Conservation (phyloP, 1,140 invertebrate genomes). For the Drosophila sulfurigaster region DNA sequence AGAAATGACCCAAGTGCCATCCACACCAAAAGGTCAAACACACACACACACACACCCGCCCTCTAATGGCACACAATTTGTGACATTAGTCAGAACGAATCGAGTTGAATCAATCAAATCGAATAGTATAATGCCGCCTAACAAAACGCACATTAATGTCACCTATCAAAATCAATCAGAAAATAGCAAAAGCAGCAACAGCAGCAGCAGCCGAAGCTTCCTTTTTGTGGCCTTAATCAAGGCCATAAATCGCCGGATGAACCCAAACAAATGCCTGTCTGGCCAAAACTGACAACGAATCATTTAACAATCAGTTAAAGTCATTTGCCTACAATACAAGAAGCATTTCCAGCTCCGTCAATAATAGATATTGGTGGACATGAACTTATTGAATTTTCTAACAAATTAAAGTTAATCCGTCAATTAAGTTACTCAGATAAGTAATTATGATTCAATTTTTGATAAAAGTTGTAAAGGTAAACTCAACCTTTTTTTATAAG, state of each 20-base stretch:
- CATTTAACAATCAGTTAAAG: conserved; percentile 19
- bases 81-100: conserved; percentile 23
- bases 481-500: no score
- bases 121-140: conserved; percentile 1
- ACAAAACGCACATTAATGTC: conserved; percentile 8
- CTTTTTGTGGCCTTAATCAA: conserved; percentile 16
- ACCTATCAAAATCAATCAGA: conserved; percentile 38
- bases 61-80: conserved; percentile 3
- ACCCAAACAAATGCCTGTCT: conserved; percentile 4
- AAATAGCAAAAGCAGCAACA: not conserved
- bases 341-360: not conserved
- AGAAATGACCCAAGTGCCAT: conserved; percentile 10
- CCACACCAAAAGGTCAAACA: not conserved
- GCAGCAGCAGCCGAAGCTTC: not conserved
- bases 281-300: conserved; percentile 6
- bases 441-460: not conserved
- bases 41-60: no score
- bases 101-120: conserved; percentile 19
- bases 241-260: conserved; percentile 26
- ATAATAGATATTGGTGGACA: not conserved
- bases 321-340: conserved; percentile 16
- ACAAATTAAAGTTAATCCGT: not conserved
- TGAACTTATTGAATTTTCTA: not conserved
- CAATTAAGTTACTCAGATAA: not conserved
- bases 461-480: not conserved